Conservation (phyloP, 2,888 invertebrate species). For the Phorcus lineatus region DNA sequence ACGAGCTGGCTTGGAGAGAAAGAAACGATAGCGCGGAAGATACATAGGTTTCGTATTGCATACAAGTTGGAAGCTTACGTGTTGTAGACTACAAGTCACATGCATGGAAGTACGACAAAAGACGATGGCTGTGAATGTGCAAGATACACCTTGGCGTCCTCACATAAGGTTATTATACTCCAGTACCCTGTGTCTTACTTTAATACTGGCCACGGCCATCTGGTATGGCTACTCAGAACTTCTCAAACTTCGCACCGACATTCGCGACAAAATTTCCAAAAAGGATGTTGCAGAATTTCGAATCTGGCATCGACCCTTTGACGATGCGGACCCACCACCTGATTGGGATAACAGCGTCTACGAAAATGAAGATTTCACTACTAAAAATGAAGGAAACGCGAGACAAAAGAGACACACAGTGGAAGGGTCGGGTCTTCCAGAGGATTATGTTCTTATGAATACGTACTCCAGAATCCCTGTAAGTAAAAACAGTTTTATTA, state of each 20-base stretch:
- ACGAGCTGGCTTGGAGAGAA: too few relatives aligned
- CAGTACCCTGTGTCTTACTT: conserved; percentile 8
- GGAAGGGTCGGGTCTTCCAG: conserved; percentile 17
- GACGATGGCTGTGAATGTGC: not conserved
- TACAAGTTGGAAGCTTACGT: not conserved
- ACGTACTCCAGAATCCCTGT: conserved; percentile 27
- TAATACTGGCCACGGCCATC: not conserved
- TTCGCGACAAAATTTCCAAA: conserved; percentile 13
- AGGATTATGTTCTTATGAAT: conserved; percentile 14
- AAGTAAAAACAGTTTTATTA: too few relatives aligned
- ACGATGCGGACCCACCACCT: not conserved
- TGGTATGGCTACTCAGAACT: conserved; percentile 24
- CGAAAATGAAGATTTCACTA: not conserved
- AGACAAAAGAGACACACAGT: not conserved
- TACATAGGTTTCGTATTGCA: not conserved
- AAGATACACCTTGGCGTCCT: not conserved
- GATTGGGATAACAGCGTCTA: not conserved
- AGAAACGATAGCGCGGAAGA: not conserved
- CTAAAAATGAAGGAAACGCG: not conserved
- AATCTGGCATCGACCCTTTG: not conserved
- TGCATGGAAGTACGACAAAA: not conserved
- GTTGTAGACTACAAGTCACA: conserved; percentile 11
- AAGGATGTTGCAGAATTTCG: conserved; percentile 12
- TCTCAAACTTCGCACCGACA: not conserved
- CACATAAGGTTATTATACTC: conserved; percentile 20